Conservation (phyloP, 1,140 invertebrate species). For the Formica exsecta region DNA sequence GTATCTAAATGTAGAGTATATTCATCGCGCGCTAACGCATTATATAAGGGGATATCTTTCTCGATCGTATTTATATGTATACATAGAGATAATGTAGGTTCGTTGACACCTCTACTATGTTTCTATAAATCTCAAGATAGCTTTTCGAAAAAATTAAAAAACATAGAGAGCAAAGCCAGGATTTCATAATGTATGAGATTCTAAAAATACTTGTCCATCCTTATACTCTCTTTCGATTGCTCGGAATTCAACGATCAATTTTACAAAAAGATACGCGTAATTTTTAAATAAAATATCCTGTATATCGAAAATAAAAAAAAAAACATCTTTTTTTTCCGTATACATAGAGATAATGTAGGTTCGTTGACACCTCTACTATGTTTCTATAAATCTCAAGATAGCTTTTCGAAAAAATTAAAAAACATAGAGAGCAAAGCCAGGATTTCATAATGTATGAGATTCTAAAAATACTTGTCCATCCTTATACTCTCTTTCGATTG, state of each 20-base stretch:
- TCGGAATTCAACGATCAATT: neutral
- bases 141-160: too few relatives aligned
- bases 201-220: neutral
- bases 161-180: too few relatives aligned
- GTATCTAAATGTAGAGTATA: neutral
- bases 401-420: neutral
- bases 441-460: too few relatives aligned
- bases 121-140: neutral
- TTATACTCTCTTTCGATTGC: too few relatives aligned
- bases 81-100: slow-evolving; percentile 28
- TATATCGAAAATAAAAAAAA: too few relatives aligned
- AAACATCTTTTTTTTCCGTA: neutral
- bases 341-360: slow-evolving; percentile 29
- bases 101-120: slow-evolving; percentile 16
- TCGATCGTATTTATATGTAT: neutral
- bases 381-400: neutral
- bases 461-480: neutral
- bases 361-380: slow-evolving; percentile 16
- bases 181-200: too few relatives aligned
- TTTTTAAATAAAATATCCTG: too few relatives aligned
- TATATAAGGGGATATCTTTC: neutral
- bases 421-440: too few relatives aligned
- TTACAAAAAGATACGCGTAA: neutral
- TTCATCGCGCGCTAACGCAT: neutral
- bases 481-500: too few relatives aligned